Base-by-base conservation (phyloP, 2,888 invertebrate genomes). In the Caenorhabditis sp. region DNA sequence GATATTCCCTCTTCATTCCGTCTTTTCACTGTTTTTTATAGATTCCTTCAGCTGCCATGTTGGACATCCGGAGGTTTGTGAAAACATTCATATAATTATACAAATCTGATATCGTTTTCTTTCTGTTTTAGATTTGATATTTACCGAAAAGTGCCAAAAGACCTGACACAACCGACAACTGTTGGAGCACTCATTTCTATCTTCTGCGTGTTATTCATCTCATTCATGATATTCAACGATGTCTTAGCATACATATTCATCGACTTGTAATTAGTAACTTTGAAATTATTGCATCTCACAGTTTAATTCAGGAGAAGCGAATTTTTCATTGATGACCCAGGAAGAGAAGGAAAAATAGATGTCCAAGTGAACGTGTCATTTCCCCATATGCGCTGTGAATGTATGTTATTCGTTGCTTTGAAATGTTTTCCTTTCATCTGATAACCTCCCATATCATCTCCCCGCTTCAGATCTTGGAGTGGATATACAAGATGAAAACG, bases 401-500 rank as follows among this genome's bases (percentile, higher is more conserved):
- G 94, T 94, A 90, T 92, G 85, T 53, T 65, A 28, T n/a, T n/a
- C n/a, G n/a, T n/a, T n/a, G n/a, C n/a, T n/a, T n/a, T n/a, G n/a
- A n/a, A n/a, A n/a, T 32, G 32, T 9, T 32, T 32, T 32, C 32
- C 5, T 32, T 32, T 32, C 32, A 32, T 32, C 32, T 37, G 18
- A 20, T 37, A 15, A 18, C 9, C 62, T 40, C 61, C 50, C 69
- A 18, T 24, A 47, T 11, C 32, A n/a, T 15, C 18, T 32, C 18
- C 24, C 47, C 47, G 32, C 24, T 87, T 67, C 88, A 94, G 94
- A 91, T 90, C 85, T 94, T 44, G 94, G 94, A 13, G 89, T 94
- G 58, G 94, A 94, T 87, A 94, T 94, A 82, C 94, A 94, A 90
- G 94, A 94, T 92, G 94, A 94, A 74, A 92, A 93, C 91, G 94